These are phyloP conservation scores for Argopecten irradians DNA, from an alignment of 1,140 invertebrate genomes.

Conservation along the genomic window DNA sequence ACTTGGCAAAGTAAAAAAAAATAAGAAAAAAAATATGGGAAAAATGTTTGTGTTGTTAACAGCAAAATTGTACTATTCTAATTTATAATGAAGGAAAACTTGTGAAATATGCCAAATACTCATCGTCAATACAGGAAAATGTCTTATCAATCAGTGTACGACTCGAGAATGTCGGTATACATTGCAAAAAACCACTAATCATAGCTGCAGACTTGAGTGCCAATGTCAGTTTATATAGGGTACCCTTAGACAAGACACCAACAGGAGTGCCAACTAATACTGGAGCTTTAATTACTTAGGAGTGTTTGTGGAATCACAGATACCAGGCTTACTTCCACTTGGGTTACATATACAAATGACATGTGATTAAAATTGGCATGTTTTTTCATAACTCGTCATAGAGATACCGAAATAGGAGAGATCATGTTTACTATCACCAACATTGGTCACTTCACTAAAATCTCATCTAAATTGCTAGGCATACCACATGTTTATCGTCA, in stretches of 20 bases:
- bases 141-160: not conserved
- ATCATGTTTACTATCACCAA: not conserved
- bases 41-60: too few species aligned
- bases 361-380: not conserved
- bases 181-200: not conserved
- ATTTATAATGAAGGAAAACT: not conserved
- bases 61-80: too few species aligned
- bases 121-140: not conserved
- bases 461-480: not conserved
- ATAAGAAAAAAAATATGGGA: too few species aligned
- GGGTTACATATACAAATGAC: not conserved
- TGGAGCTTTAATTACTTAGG: not conserved
- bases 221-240: too few species aligned
- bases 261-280: not conserved
- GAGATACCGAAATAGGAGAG: not conserved
- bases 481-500: not conserved
- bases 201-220: not conserved
- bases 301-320: not conserved
- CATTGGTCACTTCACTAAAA: not conserved
- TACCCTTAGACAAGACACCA: too few species aligned
- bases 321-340: not conserved
- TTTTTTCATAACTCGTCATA: not conserved
- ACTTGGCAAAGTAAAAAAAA: too few species aligned
- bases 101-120: not conserved
- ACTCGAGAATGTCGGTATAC: not conserved